A percentile compares a stretch with the other conserved stretches of the same genome.
phyloP scores from a whole-genome alignment of 2,888 invertebrate genomes.

The Molorchus minor region DNA sequence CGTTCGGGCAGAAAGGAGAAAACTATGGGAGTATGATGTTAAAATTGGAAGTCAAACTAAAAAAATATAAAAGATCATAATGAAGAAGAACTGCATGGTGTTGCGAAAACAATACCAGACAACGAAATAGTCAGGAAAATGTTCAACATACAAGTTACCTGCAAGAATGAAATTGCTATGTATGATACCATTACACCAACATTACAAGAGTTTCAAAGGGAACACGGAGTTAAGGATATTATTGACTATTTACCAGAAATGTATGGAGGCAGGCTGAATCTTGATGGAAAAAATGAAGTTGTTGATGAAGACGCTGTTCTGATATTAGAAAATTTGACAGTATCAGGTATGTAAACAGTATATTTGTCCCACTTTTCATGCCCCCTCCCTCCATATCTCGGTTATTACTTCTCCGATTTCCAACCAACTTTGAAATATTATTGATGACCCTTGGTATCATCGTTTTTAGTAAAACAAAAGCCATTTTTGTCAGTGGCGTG shows the following conservation, averaged over 20 bases:
- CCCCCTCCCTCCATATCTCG: no score
- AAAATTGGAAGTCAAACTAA: conserved; percentile 44
- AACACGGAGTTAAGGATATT: conserved; percentile 56
- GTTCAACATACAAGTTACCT: conserved; percentile 65
- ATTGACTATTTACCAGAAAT: conserved; percentile 58
- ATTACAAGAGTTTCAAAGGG: conserved; percentile 61
- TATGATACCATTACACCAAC: conserved; percentile 63
- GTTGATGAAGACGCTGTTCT: conserved; percentile 66
- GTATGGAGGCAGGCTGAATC: conserved; percentile 47
- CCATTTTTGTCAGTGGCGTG: no score
- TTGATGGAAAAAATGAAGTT: conserved; percentile 37
- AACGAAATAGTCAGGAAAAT: conserved; percentile 63
- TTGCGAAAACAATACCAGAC: conserved; percentile 67
- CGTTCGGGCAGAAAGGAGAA: no score
- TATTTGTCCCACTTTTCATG: no score
- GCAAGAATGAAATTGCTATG: conserved; percentile 65
- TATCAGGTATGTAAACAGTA: not conserved
- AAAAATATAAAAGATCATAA: conserved; percentile 8
- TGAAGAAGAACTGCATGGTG: conserved; percentile 56
- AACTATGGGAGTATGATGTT: conserved; percentile 69
- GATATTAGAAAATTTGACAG: conserved; percentile 64
- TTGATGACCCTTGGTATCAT: no score
- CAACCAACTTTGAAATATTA: no score
- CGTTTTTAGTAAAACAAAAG: no score
- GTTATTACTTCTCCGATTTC: no score